These are phyloP conservation scores for Drosophila macrothrix DNA, from an alignment of 2,888 invertebrate genomes.

Conservation along the genomic window DNA sequence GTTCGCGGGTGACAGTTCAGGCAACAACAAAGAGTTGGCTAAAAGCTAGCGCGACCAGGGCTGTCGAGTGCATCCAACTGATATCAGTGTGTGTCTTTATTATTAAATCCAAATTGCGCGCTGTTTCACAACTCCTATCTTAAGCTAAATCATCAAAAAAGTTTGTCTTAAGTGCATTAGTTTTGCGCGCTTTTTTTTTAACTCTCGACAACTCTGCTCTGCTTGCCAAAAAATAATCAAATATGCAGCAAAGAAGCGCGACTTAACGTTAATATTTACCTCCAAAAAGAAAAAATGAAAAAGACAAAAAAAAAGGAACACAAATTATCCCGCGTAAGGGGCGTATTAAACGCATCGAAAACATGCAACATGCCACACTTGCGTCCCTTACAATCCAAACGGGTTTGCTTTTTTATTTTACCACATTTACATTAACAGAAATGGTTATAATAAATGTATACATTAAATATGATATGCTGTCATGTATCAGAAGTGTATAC, in stretches of 20 bases:
- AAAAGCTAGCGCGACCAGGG: slow-evolving; percentile 33
- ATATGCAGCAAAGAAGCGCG: slow-evolving; percentile 18
- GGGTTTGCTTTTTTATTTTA: too few species aligned
- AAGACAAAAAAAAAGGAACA: slow-evolving; percentile 22
- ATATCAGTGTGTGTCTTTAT: slow-evolving; percentile 1
- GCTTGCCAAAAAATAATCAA: slow-evolving; percentile 22
- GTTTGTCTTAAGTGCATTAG: background rate
- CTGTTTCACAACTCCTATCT: background rate
- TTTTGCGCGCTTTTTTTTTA: background rate
- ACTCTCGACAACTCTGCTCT: slow-evolving; percentile 37
- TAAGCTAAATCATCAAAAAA: background rate
- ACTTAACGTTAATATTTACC: slow-evolving; percentile 60
- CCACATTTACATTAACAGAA: background rate
- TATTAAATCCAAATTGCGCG: slow-evolving; percentile 1
- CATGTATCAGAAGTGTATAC: too few species aligned
- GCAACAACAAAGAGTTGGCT: slow-evolving; percentile 20
- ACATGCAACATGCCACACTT: slow-evolving; percentile 52
- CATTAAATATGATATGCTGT: background rate
- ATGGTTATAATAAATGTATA: background rate
- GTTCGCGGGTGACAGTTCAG: slow-evolving; percentile 59
- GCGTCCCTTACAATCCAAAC: slow-evolving; percentile 3
- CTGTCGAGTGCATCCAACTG: slow-evolving; percentile 22
- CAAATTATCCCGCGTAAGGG: slow-evolving; percentile 64
- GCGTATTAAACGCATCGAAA: slow-evolving; percentile 59
- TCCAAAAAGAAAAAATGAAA: slow-evolving; percentile 1